Evolutionary conservation across 1,140 invertebrate genomes (phyloP).

Genomic region (Eumaeus atala): DNA sequence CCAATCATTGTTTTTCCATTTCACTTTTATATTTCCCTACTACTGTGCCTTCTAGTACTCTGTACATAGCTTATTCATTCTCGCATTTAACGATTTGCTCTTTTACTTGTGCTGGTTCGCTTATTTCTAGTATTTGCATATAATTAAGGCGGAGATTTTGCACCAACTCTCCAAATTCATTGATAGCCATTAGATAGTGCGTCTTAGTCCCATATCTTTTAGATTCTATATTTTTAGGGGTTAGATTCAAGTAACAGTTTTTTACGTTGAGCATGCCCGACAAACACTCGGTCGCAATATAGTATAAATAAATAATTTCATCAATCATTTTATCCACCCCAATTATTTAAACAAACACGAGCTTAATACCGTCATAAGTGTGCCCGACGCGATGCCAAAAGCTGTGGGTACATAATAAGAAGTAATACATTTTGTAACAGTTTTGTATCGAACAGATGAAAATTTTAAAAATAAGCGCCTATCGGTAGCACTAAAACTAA

Average conservation of each 20-base stretch:
- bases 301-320: not conserved
- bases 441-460: no score
- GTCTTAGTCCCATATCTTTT: constrained; percentile 39
- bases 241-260: constrained; percentile 19
- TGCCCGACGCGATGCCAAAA: no score
- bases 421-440: no score
- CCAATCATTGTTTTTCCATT: constrained; percentile 27
- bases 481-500: no score
- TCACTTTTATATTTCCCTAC: constrained; percentile 39
- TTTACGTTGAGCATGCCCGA: not conserved
- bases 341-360: not conserved
- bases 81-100: constrained; percentile 20
- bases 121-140: constrained; percentile 20
- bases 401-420: no score
- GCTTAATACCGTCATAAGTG: not conserved
- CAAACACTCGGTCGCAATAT: not conserved
- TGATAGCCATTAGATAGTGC: constrained; percentile 31
- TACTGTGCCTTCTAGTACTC: constrained; percentile 69
- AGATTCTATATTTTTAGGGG: constrained; percentile 35
- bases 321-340: not conserved
- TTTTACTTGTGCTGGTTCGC: constrained; percentile 18
- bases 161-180: constrained; percentile 26
- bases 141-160: constrained; percentile 23
- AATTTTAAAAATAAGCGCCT: no score
- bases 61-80: constrained; percentile 43